Evolutionary conservation across 2,888 invertebrate species (phyloP).

Genomic region (Plebejus anna): DNA sequence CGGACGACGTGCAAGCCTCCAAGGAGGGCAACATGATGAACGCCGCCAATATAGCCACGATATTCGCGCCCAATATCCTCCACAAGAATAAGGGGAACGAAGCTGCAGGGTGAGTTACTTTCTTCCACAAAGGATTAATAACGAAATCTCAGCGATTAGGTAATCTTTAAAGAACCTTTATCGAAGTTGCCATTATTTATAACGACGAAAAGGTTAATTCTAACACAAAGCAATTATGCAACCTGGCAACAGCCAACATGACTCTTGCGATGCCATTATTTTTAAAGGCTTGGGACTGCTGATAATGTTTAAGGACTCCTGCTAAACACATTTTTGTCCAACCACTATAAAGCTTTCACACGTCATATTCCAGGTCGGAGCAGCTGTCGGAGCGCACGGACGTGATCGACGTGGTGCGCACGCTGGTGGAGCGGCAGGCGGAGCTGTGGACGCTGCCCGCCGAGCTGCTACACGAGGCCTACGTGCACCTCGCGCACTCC

Average conservation of each 20-base stretch:
- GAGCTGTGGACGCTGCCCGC: constrained; percentile 84
- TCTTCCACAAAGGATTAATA: background rate
- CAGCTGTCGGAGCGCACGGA: constrained; percentile 90
- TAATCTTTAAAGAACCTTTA: too few species aligned
- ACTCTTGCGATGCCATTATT: too few species aligned
- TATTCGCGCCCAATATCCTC: constrained; percentile 96
- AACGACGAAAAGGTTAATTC: too few species aligned
- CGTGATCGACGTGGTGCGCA: constrained; percentile 92
- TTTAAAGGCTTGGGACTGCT: too few species aligned
- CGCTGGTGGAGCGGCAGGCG: constrained; percentile 82
- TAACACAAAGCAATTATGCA: background rate
- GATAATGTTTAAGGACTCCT: too few species aligned
- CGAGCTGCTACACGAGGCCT: constrained; percentile 91
- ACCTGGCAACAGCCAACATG: too few species aligned
- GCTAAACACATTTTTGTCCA: background rate
- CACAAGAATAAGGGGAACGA: constrained; percentile 86
- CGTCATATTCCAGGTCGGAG: constrained; percentile 71
- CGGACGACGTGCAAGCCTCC: constrained; percentile 79
- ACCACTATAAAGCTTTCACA: background rate
- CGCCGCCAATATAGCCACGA: constrained; percentile 93
- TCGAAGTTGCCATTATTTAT: too few species aligned
- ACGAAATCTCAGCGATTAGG: too few species aligned
- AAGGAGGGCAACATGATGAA: constrained; percentile 94
- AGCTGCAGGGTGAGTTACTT: constrained; percentile 56
- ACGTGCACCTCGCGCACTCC: constrained; percentile 90